A percentile compares a stretch with the other conserved stretches of the same genome.
phyloP scores from a whole-genome alignment of 2,113 vertebrate species.

The Eudyptes chrysolophus region DNA sequence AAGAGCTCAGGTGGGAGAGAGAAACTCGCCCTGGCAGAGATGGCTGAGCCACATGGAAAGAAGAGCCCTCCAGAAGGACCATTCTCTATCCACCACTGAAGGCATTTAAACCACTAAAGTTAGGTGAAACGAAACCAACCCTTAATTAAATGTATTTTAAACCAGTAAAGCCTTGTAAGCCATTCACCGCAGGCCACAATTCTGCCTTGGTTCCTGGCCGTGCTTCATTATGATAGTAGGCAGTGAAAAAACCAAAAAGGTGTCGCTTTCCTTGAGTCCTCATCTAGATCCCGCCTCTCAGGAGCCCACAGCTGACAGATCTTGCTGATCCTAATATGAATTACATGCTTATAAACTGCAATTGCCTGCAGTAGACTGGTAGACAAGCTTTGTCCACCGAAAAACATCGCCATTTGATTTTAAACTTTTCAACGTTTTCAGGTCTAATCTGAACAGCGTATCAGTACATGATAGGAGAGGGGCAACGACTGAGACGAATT shows the following conservation, averaged over 20 bases:
- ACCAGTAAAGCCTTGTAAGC: neutral
- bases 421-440: neutral
- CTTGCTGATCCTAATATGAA: neutral
- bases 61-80: neutral
- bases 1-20: rapidly evolving
- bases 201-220: neutral
- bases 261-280: neutral
- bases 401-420: neutral
- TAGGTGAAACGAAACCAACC: neutral
- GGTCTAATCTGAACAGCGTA: neutral
- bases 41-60: neutral
- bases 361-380: neutral
- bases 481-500: neutral
- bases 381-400: neutral
- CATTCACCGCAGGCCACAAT: neutral
- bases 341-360: neutral
- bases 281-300: neutral
- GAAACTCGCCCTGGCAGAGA: neutral
- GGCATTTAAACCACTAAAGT: neutral
- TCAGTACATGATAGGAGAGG: neutral
- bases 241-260: neutral
- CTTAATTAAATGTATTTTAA: neutral
- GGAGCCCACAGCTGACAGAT: neutral
- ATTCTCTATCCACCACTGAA: neutral
- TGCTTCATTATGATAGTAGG: neutral